Evolutionary conservation across 2,797 vertebrate genomes (phyloP).

Genomic region (Tokudaia tokunoshimensis): DNA sequence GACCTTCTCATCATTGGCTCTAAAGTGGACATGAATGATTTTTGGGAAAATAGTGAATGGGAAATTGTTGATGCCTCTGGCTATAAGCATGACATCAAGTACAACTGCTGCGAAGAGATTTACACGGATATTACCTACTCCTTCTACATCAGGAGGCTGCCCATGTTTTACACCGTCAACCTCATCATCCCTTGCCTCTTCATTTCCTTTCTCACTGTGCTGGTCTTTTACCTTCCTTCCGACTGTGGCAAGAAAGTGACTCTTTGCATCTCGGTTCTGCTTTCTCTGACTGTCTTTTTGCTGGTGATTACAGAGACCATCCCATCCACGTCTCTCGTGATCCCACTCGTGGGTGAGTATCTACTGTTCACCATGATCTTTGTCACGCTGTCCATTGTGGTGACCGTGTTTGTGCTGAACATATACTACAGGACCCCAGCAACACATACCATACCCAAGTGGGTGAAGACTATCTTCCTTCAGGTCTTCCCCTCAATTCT

Average conservation of each 20-base stretch:
- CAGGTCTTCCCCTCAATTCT: conserved; percentile 93
- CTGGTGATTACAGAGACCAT: conserved; percentile 99
- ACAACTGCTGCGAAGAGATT: conserved; percentile 99
- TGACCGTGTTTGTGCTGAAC: conserved; percentile 97
- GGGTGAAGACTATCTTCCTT: conserved; percentile 95
- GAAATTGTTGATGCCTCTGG: conserved; percentile 98
- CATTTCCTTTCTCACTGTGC: conserved; percentile 97
- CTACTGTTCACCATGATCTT: conserved; percentile 99
- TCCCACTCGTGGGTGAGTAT: conserved; percentile 97
- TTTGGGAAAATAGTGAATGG: conserved; percentile 99
- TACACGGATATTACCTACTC: conserved; percentile 99
- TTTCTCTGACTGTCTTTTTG: conserved; percentile 98
- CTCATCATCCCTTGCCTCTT: conserved; percentile 98
- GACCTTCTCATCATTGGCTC: conserved; percentile 97
- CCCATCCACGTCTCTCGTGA: conserved; percentile 97
- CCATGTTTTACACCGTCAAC: conserved; percentile 98
- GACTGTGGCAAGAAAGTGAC: conserved; percentile 98
- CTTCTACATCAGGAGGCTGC: conserved; percentile 97
- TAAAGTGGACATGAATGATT: conserved; percentile 98
- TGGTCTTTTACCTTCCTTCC: conserved; percentile 98
- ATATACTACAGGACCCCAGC: conserved; percentile 96
- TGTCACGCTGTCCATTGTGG: conserved; percentile 97
- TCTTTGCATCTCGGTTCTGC: conserved; percentile 98
- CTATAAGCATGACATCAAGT: conserved; percentile 99
- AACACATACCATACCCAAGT: conserved; percentile 95